phyloP scores from a whole-genome alignment of 2,113 vertebrate species.

The Mustela lutreola region DNA sequence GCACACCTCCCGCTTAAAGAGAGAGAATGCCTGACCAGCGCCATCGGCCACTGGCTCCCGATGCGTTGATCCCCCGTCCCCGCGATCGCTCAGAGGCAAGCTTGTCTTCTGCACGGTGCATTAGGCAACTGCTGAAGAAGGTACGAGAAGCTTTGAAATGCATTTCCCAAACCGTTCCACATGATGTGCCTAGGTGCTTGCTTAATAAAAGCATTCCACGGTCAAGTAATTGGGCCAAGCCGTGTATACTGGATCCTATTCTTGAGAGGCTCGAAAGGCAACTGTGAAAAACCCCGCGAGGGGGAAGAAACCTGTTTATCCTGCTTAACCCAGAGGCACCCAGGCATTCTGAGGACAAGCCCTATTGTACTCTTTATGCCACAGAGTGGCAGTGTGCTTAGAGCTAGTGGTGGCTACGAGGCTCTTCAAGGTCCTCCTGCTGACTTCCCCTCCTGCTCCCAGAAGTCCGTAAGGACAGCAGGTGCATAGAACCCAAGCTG shows the following conservation, averaged over 20 bases:
- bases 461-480: neutral
- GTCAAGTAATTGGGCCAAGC: neutral
- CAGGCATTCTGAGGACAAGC: neutral
- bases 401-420: neutral
- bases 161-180: conserved; percentile 1
- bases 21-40: fast-evolving
- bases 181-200: neutral
- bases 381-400: fast-evolving
- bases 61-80: neutral
- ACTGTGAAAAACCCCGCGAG: neutral
- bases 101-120: neutral
- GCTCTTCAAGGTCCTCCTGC: neutral
- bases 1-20: neutral
- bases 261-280: neutral
- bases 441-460: neutral
- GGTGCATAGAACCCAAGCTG: neutral
- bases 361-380: neutral
- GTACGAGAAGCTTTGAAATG: neutral
- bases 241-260: fast-evolving
- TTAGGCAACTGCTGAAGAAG: neutral
- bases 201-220: neutral
- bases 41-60: fast-evolving
- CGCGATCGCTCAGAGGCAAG: neutral
- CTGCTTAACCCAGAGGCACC: neutral
- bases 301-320: neutral